phyloP scores from a whole-genome alignment of 1,140 invertebrate genomes.

The Plodia interpunctella region DNA sequence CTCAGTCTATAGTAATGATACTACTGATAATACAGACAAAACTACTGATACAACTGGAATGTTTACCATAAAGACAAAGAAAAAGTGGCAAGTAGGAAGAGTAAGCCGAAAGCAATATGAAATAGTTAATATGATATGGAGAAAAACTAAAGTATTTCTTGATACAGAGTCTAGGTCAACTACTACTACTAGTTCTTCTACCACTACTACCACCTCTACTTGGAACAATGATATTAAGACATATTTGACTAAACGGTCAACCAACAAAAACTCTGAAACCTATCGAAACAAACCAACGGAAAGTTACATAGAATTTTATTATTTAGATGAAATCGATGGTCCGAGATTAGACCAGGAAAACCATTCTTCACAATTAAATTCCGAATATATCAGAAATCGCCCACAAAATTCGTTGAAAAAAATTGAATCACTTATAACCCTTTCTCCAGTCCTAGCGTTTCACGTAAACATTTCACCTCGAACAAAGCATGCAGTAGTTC shows the following conservation, averaged over 20 bases:
- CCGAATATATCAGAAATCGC: neutral
- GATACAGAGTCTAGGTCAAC: conserved; percentile 23
- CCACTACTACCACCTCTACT: conserved; percentile 11
- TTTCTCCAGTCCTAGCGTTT: neutral
- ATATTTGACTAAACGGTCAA: neutral
- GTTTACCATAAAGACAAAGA: neutral
- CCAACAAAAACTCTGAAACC: conserved; percentile 1
- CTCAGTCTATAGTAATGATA: conserved; percentile 10
- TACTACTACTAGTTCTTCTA: neutral
- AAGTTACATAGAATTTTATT: conserved; percentile 63
- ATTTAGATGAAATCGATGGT: conserved; percentile 43
- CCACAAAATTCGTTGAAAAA: neutral
- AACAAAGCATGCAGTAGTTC: neutral
- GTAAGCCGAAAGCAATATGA: conserved; percentile 50
- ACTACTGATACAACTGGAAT: neutral
- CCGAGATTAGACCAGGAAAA: neutral
- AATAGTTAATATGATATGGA: conserved; percentile 53
- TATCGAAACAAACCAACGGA: conserved; percentile 28
- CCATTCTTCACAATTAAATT: neutral
- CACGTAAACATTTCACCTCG: neutral
- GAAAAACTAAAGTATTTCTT: conserved; percentile 47
- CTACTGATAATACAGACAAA: neutral
- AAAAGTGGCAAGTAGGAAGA: conserved; percentile 38
- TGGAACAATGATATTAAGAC: conserved; percentile 13
- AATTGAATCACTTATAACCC: neutral